Evolutionary conservation across 2,888 invertebrate genomes (phyloP).

Genomic region (Phasia obesa): DNA sequence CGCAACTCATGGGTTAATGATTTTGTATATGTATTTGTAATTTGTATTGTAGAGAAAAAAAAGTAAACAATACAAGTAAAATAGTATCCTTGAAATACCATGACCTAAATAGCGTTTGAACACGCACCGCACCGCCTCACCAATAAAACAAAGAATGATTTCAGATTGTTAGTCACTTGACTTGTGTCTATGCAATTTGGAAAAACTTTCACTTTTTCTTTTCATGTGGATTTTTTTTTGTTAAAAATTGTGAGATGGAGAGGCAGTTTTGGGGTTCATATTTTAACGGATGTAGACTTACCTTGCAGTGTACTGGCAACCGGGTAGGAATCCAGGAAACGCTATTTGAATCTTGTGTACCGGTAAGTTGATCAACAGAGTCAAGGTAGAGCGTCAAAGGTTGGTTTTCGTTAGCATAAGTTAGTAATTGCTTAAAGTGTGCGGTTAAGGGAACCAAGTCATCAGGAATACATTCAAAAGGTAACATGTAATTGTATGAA

Average conservation of each 20-base stretch:
- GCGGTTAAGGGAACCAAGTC: slow-evolving; percentile 97
- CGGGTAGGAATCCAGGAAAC: slow-evolving; percentile 97
- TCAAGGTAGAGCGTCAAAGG: slow-evolving; percentile 96
- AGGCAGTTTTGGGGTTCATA: not conserved
- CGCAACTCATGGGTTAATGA: not conserved
- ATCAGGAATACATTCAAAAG: slow-evolving; percentile 96
- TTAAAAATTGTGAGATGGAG: not conserved
- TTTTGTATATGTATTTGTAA: not conserved
- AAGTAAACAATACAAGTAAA: not conserved
- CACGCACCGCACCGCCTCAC: too few relatives aligned
- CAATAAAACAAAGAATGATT: too few relatives aligned
- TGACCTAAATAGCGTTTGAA: too few relatives aligned
- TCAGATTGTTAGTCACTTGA: too few relatives aligned
- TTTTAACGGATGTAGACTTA: slow-evolving; percentile 79
- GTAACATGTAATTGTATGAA: slow-evolving; percentile 94
- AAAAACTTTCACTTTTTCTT: too few relatives aligned
- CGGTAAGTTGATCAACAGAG: slow-evolving; percentile 98
- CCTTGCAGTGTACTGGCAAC: slow-evolving; percentile 94
- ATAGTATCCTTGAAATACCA: too few relatives aligned
- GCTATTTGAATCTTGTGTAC: slow-evolving; percentile 96
- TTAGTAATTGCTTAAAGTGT: slow-evolving; percentile 96
- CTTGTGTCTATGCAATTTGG: too few relatives aligned
- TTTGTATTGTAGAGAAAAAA: too few relatives aligned
- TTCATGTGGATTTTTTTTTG: not conserved
- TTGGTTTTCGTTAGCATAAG: slow-evolving; percentile 90